Conservation (phyloP, 2,888 invertebrate species). For the Rhabditoides inermis region DNA sequence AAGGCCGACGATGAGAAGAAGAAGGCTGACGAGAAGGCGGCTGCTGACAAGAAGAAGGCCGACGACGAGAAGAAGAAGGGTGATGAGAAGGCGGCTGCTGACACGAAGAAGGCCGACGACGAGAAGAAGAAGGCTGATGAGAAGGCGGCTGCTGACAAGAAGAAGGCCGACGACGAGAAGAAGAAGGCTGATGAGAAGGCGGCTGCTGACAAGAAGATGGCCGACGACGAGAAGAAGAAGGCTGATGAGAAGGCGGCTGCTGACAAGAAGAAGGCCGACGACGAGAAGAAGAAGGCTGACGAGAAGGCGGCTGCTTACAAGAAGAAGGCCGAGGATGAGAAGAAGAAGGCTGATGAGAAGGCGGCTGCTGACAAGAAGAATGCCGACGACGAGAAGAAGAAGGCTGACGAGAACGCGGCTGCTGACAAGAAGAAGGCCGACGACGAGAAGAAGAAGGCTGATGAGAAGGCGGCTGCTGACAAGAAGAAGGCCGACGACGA, state of each 20-base stretch:
- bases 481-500: slow-evolving; percentile 5
- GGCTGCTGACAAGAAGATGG: too few species aligned
- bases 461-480: background rate
- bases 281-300: slow-evolving; percentile 7
- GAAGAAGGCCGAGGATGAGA: slow-evolving; percentile 4
- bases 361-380: slow-evolving; percentile 10
- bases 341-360: too few species aligned
- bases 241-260: too few species aligned
- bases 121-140: slow-evolving; percentile 1
- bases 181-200: slow-evolving; percentile 5
- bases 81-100: slow-evolving; percentile 1
- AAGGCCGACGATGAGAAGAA: slow-evolving; percentile 6
- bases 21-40: slow-evolving; percentile 5
- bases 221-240: too few species aligned
- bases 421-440: slow-evolving; percentile 10
- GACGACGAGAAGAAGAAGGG: too few species aligned
- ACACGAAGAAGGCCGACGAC: slow-evolving; percentile 2
- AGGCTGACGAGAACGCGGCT: slow-evolving; percentile 5
- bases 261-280: too few species aligned
- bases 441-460: too few species aligned
- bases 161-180: slow-evolving; percentile 4
- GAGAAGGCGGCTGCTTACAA: slow-evolving; percentile 5
- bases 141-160: slow-evolving; percentile 4
- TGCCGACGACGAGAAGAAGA: slow-evolving; percentile 4
- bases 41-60: slow-evolving; percentile 9